A percentile compares a stretch with the other conserved stretches of the same genome.
These are phyloP conservation scores for Protosalanx chinensis DNA, from an alignment of 2,797 vertebrate genomes.

Conservation along the genomic window DNA sequence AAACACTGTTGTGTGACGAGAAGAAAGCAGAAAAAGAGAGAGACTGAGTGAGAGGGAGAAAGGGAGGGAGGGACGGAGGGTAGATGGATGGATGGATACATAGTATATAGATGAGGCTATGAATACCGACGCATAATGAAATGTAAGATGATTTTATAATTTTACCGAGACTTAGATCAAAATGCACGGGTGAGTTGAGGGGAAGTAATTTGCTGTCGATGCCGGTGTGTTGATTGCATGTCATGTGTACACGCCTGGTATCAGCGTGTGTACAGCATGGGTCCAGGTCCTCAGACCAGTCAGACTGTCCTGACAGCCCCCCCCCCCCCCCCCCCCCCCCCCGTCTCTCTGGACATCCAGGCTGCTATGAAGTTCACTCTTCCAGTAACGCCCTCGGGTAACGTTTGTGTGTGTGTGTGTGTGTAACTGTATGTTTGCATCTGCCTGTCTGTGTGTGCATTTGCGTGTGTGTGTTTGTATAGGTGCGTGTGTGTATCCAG, in stretches of 20 bases:
- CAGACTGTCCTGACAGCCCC: background rate
- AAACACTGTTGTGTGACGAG: conserved; percentile 11
- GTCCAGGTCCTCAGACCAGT: background rate
- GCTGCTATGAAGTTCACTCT: too few relatives aligned
- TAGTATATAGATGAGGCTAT: conserved; percentile 9
- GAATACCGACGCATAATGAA: background rate
- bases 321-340: too few relatives aligned
- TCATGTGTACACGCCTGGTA: background rate
- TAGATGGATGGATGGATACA: background rate
- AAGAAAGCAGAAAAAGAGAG: background rate
- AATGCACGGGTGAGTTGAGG: background rate
- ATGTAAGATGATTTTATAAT: too few relatives aligned
- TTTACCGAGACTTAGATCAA: too few relatives aligned
- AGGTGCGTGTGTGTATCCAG: background rate
- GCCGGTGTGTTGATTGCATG: background rate
- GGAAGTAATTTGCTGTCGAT: background rate
- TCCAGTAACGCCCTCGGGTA: background rate
- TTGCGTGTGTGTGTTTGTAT: conserved; percentile 2
- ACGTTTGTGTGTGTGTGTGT: background rate
- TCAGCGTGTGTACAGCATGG: background rate
- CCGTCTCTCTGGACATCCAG: background rate
- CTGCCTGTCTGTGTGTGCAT: background rate
- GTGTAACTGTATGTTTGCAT: background rate
- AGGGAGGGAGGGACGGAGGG: background rate
- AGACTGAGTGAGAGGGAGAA: background rate